Evolutionary conservation across 2,113 vertebrate genomes (phyloP), one percentile per base, ranked within the genome.

Genomic region (Psittacula cyanocephala): DNA sequence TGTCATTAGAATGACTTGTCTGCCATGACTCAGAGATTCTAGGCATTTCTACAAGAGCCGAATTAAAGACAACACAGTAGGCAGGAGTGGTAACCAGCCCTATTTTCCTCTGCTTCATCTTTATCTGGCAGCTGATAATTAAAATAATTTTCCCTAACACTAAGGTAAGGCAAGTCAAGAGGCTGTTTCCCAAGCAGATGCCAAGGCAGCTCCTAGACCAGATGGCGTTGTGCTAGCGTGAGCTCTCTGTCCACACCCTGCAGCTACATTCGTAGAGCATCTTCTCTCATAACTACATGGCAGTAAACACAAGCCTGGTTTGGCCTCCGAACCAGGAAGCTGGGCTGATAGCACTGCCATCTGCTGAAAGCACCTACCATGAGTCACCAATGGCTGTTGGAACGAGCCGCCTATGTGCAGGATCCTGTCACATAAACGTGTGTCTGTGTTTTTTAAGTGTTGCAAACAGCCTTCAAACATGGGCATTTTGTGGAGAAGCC

Each of bases 181-280:
- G 50, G 25, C 89, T 76, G 44, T 78, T 95, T 94, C 74, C 37
- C 57, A 83, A 72, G 83, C 91, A 94, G 95, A 92, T 96, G 93
- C 78, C 81, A 68, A 76, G 75, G 52, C 91, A 94, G 74, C 49
- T 95, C 43, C 59, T 53, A 84, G 87, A 86, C 71, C 96, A 97
- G 94, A 96, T 97, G 96, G 94, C 7, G 2, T 79, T 72, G 67
- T 1, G 5, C 86, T 92, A 86, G 80, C 94, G 44, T 13, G 62
- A 93, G 64, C 28, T 86, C 62, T 69, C 69, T 43, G 22, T 86
- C 74, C 86, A 83, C 46, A 68, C 71, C 83, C 81, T 94, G 88
- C 86, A 76, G 95, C 85, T 93, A 81, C 9, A 6, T 68, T 87
- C 7, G 0, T 57, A 46, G 75, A 86, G 80, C 75, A 75, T 88